phyloP scores from a whole-genome alignment of 2,113 vertebrate genomes.

The Thalassoma bifasciatum region DNA sequence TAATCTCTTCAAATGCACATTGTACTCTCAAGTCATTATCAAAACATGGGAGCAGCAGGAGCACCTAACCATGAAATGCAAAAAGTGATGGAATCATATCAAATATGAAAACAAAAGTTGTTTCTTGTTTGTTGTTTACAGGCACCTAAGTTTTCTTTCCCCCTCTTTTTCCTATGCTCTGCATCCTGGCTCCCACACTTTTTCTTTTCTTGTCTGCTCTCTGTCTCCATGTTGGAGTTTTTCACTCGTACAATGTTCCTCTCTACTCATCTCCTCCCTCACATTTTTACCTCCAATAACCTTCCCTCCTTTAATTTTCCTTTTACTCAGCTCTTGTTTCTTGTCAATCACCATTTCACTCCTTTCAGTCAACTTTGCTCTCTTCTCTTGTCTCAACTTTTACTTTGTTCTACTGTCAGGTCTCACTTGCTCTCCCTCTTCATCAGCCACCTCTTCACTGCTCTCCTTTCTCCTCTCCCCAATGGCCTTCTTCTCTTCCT shows the following conservation, averaged over 20 bases:
- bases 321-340: not conserved
- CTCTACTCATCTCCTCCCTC: not conserved
- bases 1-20: conserved; percentile 37
- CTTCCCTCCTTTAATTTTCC: conserved; percentile 4
- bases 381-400: conserved; percentile 9
- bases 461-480: not conserved
- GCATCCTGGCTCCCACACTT: not conserved
- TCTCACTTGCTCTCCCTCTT: conserved; percentile 3
- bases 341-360: conserved; percentile 12
- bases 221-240: conserved; percentile 8
- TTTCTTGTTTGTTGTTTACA: conserved; percentile 15
- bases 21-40: conserved; percentile 45
- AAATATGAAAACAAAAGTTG: conserved; percentile 44
- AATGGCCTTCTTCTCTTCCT: not conserved
- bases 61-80: conserved; percentile 62
- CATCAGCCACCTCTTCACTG: conserved; percentile 1
- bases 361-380: not conserved
- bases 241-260: conserved; percentile 1
- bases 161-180: not conserved
- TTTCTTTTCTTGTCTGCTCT: not conserved
- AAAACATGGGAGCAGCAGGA: conserved; percentile 28
- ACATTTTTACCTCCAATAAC: not conserved
- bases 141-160: not conserved
- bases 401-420: conserved; percentile 23
- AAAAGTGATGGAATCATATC: conserved; percentile 42